These are phyloP conservation scores for Tetraneura akinire DNA, from an alignment of 1,140 invertebrate species.

Conservation along the genomic window DNA sequence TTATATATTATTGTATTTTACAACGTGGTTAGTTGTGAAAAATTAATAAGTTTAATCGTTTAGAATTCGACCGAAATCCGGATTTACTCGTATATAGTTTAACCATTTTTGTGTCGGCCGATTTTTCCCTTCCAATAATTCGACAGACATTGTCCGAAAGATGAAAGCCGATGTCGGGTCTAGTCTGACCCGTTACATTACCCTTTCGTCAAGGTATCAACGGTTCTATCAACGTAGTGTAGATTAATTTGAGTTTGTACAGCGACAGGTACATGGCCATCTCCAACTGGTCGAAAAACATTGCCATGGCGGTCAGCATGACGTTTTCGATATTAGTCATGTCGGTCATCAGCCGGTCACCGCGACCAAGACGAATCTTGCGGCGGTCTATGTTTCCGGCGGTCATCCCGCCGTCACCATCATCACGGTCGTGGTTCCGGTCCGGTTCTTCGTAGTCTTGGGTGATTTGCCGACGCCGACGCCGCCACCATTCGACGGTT, in stretches of 20 bases:
- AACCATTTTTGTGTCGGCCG: no score
- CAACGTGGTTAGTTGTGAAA: no score
- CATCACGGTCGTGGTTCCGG: not conserved
- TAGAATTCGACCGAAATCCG: no score
- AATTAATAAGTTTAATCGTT: no score
- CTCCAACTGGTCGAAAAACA: not conserved
- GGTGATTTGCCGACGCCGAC: not conserved
- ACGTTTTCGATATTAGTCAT: not conserved
- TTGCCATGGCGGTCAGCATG: not conserved
- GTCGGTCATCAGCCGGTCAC: not conserved
- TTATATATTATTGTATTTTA: no score
- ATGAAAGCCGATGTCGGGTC: no score
- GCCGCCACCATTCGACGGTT: not conserved
- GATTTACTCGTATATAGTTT: no score
- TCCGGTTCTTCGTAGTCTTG: not conserved
- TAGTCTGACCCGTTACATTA: no score
- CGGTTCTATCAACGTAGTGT: not conserved
- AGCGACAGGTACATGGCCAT: not conserved
- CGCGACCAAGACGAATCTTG: not conserved
- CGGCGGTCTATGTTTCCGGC: not conserved
- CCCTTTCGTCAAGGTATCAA: not conserved
- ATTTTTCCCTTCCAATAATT: no score
- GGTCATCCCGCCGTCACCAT: not conserved
- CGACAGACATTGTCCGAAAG: no score
- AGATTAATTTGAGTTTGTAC: not conserved